These are phyloP conservation scores for Drosophila bifasciata DNA, from an alignment of 1,140 invertebrate species.

Conservation along the genomic window DNA sequence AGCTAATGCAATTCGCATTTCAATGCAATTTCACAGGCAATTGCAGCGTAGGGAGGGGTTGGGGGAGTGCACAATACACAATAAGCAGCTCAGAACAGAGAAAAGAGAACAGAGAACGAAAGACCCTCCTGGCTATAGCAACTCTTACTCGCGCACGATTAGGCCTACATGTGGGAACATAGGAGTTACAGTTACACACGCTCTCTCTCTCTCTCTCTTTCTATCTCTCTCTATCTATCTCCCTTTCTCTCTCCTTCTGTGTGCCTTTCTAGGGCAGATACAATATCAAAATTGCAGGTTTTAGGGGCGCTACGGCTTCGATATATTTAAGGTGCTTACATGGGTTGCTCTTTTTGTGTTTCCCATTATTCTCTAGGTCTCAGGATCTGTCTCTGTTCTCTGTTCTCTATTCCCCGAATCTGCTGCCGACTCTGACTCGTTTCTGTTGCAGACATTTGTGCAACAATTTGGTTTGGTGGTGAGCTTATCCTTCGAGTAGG, in stretches of 20 bases:
- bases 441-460: slow-evolving; percentile 54
- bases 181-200: no score
- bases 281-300: slow-evolving; percentile 26
- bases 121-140: slow-evolving; percentile 24
- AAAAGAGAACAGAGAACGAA: slow-evolving; percentile 1
- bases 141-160: slow-evolving; percentile 60
- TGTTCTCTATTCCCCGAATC: slow-evolving; percentile 3
- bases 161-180: slow-evolving; percentile 63
- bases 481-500: slow-evolving; percentile 61
- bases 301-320: slow-evolving; percentile 47
- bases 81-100: slow-evolving; percentile 64
- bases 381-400: neutral
- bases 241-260: no score
- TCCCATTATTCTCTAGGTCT: slow-evolving; percentile 20
- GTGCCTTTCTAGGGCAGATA: neutral
- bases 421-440: slow-evolving; percentile 21
- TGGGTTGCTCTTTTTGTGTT: slow-evolving; percentile 66
- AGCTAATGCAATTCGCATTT: slow-evolving; percentile 75
- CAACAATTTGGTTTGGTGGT: slow-evolving; percentile 78
- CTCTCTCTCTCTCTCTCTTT: no score
- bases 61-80: slow-evolving; percentile 22
- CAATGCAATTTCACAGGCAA: slow-evolving; percentile 79
- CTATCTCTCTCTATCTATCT: no score
- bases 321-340: slow-evolving; percentile 80
- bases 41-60: slow-evolving; percentile 37